Conservation (phyloP, 2,888 invertebrate species). For the Schrankia costaestrigalis region DNA sequence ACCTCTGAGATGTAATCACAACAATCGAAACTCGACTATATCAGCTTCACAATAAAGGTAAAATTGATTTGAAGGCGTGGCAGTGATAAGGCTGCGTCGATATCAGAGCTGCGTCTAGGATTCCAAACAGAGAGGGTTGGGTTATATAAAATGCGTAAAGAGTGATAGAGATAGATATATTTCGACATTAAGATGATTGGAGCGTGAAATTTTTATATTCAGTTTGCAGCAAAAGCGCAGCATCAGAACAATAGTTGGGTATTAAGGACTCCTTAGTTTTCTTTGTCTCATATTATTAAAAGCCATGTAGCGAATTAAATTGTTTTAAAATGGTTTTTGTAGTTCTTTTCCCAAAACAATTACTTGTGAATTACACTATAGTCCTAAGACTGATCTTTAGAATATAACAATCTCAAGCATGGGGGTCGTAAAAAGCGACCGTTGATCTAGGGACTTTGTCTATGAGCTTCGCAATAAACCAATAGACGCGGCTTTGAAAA, state of each 20-base stretch:
- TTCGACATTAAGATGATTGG: constrained; percentile 72
- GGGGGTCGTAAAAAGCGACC: no score
- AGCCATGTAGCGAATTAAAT: constrained; percentile 29
- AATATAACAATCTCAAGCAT: no score
- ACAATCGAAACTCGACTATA: constrained; percentile 54
- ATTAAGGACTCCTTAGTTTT: constrained; percentile 30
- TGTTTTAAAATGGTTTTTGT: constrained; percentile 34
- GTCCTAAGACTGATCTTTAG: no score
- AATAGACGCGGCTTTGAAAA: no score
- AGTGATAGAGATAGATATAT: constrained; percentile 43
- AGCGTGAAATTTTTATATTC: constrained; percentile 74
- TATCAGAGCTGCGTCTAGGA: constrained; percentile 77
- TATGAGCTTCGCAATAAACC: no score
- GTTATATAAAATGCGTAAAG: constrained; percentile 17
- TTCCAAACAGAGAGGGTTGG: constrained; percentile 56
- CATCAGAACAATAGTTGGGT: constrained; percentile 60
- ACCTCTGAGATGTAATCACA: constrained; percentile 48
- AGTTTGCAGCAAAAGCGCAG: constrained; percentile 68
- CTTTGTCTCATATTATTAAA: constrained; percentile 34
- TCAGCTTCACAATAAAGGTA: constrained; percentile 34
- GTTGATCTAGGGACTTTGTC: no score
- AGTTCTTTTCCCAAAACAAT: no score
- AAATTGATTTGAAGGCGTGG: constrained; percentile 35
- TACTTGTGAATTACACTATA: no score
- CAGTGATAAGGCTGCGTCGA: constrained; percentile 77